Evolutionary conservation across 2,113 vertebrate genomes (phyloP).

Genomic region (Ailuropoda melanoleuca): DNA sequence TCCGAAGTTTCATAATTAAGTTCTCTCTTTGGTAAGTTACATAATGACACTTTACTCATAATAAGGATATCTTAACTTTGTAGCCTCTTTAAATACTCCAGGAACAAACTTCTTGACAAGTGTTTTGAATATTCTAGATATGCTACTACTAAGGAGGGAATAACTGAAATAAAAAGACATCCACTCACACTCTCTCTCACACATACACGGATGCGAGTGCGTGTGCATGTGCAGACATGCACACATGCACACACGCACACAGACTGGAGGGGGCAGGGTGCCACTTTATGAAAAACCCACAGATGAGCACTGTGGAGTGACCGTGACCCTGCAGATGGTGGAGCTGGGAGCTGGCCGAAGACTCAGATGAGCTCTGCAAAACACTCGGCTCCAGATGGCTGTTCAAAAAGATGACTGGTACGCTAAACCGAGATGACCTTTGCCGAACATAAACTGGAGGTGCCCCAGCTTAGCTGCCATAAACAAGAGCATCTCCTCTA

Average conservation of each 20-base stretch:
- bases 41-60: constrained; percentile 3
- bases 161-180: background rate
- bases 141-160: background rate
- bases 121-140: background rate
- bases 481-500: constrained; percentile 2
- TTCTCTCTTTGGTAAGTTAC: background rate
- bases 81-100: background rate
- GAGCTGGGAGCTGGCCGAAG: background rate
- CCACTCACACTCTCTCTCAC: background rate
- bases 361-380: background rate
- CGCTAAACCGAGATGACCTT: background rate
- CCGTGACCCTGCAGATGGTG: constrained; percentile 6
- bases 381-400: background rate
- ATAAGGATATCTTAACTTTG: background rate
- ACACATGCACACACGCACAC: background rate
- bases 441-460: background rate
- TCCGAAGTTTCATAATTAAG: background rate
- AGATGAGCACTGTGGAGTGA: background rate
- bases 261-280: background rate
- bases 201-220: background rate
- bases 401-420: background rate
- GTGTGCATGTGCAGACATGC: background rate
- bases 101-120: background rate
- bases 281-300: background rate
- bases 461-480: background rate